phyloP scores from a whole-genome alignment of 1,140 invertebrate genomes.

The Philotrypesis tridentata region DNA sequence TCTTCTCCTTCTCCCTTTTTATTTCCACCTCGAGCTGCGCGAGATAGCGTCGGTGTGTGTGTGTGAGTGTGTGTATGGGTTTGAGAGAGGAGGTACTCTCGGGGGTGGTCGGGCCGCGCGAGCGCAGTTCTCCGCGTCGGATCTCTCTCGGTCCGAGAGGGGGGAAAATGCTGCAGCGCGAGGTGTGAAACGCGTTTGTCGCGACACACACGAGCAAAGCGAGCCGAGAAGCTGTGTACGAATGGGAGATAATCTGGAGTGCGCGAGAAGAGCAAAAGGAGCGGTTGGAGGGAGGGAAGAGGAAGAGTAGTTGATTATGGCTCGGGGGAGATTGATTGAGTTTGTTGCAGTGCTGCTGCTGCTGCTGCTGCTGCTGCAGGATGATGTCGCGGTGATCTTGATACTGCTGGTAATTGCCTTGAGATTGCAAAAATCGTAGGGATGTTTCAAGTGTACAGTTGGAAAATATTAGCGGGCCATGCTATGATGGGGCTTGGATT shows the following conservation, averaged over 20 bases:
- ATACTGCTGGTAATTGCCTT: neutral
- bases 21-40: neutral
- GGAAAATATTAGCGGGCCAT: too few relatives aligned
- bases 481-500: too few relatives aligned
- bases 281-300: slow-evolving; percentile 36
- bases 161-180: slow-evolving; percentile 15
- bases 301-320: slow-evolving; percentile 11
- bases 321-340: slow-evolving; percentile 51
- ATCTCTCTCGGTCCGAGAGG: neutral
- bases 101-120: slow-evolving; percentile 16
- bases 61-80: neutral
- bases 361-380: too few relatives aligned
- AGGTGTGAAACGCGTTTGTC: slow-evolving; percentile 49
- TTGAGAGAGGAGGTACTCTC: neutral
- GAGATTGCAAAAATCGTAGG: too few relatives aligned
- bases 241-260: slow-evolving; percentile 29
- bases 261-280: slow-evolving; percentile 43
- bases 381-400: neutral
- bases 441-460: too few relatives aligned
- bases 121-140: too few relatives aligned
- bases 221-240: slow-evolving; percentile 52
- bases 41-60: neutral
- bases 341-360: slow-evolving; percentile 1
- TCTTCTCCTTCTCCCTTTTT: neutral
- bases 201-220: slow-evolving; percentile 48